These are phyloP conservation scores for Smutsia temminckii DNA, from an alignment of 2,797 vertebrate species.

Conservation along the genomic window DNA sequence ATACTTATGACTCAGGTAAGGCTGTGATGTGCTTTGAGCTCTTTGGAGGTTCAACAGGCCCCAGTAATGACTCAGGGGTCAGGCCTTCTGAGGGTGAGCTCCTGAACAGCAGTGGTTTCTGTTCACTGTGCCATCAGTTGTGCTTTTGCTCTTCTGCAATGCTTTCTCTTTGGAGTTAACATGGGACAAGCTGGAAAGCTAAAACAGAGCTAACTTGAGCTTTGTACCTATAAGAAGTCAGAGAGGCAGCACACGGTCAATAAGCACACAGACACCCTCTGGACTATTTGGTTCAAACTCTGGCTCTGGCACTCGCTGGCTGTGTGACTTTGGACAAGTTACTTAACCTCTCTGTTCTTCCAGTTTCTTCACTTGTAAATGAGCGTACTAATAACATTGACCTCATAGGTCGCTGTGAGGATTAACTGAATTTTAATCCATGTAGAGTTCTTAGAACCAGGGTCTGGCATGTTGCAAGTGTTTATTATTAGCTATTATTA, in stretches of 20 bases:
- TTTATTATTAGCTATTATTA: not conserved
- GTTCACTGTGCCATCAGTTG: not conserved
- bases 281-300: not conserved
- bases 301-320: not conserved
- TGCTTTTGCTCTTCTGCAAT: not conserved
- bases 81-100: not conserved
- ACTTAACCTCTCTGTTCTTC: not conserved
- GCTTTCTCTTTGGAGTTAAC: not conserved
- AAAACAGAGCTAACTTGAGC: not conserved
- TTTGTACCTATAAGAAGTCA: not conserved
- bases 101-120: not conserved
- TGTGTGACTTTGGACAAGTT: not conserved
- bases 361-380: constrained; percentile 13
- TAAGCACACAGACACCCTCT: not conserved
- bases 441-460: not conserved
- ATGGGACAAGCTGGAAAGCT: not conserved
- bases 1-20: not conserved
- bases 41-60: not conserved
- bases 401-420: not conserved
- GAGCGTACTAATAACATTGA: not conserved
- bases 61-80: not conserved
- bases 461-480: not conserved
- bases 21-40: not conserved
- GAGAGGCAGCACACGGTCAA: not conserved
- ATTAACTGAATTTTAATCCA: not conserved